These are phyloP conservation scores for Oreonectes daqikongensis DNA, from an alignment of 2,797 vertebrate genomes.

Conservation along the genomic window DNA sequence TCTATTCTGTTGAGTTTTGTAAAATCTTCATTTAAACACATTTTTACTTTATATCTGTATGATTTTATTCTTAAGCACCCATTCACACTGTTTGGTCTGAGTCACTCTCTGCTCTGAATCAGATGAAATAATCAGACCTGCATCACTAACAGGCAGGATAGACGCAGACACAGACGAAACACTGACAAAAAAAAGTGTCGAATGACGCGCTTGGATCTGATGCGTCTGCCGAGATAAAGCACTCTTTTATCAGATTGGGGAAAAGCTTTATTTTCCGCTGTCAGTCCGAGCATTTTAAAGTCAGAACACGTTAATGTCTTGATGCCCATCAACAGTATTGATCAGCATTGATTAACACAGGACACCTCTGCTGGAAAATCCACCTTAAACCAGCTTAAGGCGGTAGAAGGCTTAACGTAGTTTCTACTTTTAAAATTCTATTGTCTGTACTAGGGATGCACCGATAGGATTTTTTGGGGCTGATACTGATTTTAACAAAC, in stretches of 20 bases:
- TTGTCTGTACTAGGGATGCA: too few species aligned
- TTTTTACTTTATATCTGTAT: not conserved
- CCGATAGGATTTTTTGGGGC: too few species aligned
- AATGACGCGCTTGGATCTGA: constrained; percentile 12
- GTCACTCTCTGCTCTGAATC: constrained; percentile 14
- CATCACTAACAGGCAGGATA: constrained; percentile 5
- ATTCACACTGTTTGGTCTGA: constrained; percentile 1
- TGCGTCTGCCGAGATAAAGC: not conserved
- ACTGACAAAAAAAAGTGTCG: not conserved
- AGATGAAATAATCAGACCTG: constrained; percentile 20
- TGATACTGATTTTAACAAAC: too few species aligned
- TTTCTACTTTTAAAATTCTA: not conserved
- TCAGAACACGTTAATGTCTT: constrained; percentile 12
- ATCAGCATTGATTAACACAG: constrained; percentile 1
- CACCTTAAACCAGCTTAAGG: not conserved
- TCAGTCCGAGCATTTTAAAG: constrained; percentile 1
- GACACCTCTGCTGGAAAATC: not conserved
- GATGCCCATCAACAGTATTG: constrained; percentile 25
- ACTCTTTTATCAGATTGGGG: constrained; percentile 12
- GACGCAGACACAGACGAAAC: not conserved
- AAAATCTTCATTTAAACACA: not conserved
- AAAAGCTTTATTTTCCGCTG: not conserved
- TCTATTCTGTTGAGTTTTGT: too few species aligned
- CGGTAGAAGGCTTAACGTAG: not conserved
- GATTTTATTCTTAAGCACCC: constrained; percentile 16